phyloP scores from a whole-genome alignment of 1,140 invertebrate genomes.

The Tetramorium parvispinum region DNA sequence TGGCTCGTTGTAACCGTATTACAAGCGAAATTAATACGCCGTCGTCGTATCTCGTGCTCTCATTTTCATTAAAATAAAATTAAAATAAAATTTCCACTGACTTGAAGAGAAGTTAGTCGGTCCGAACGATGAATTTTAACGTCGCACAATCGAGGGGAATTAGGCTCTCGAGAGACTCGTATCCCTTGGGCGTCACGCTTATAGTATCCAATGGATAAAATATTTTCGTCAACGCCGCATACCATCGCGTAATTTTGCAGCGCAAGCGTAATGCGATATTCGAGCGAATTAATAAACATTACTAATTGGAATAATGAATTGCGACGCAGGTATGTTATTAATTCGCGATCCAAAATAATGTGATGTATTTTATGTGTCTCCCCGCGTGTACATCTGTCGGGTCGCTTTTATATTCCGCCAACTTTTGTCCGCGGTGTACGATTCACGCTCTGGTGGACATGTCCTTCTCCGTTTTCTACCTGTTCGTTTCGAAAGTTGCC shows the following conservation, averaged over 20 bases:
- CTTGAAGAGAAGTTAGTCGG: slow-evolving; percentile 32
- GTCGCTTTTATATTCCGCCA: slow-evolving; percentile 68
- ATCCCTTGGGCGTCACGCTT: neutral
- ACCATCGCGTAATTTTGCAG: neutral
- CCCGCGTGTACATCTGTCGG: slow-evolving; percentile 41
- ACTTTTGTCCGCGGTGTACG: slow-evolving; percentile 69
- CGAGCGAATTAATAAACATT: slow-evolving; percentile 49
- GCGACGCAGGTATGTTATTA: slow-evolving; percentile 24
- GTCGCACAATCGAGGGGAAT: slow-evolving; percentile 62
- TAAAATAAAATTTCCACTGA: slow-evolving; percentile 70
- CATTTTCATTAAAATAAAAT: slow-evolving; percentile 76
- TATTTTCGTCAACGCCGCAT: neutral
- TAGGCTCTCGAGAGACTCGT: slow-evolving; percentile 41
- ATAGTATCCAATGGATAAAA: neutral
- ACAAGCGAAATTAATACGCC: slow-evolving; percentile 67
- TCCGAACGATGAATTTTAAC: slow-evolving; percentile 25
- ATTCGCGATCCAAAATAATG: slow-evolving; percentile 57
- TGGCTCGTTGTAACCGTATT: slow-evolving; percentile 64
- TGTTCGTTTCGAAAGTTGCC: slow-evolving; percentile 75
- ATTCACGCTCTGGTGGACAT: slow-evolving; percentile 71
- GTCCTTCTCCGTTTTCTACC: slow-evolving; percentile 74
- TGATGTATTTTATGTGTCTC: slow-evolving; percentile 43
- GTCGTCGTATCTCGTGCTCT: slow-evolving; percentile 38
- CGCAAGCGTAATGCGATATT: neutral
- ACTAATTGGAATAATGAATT: slow-evolving; percentile 50